Evolutionary conservation across 2,113 vertebrate genomes (phyloP), one percentile per base, ranked within the genome.

Genomic region (Caretta caretta): DNA sequence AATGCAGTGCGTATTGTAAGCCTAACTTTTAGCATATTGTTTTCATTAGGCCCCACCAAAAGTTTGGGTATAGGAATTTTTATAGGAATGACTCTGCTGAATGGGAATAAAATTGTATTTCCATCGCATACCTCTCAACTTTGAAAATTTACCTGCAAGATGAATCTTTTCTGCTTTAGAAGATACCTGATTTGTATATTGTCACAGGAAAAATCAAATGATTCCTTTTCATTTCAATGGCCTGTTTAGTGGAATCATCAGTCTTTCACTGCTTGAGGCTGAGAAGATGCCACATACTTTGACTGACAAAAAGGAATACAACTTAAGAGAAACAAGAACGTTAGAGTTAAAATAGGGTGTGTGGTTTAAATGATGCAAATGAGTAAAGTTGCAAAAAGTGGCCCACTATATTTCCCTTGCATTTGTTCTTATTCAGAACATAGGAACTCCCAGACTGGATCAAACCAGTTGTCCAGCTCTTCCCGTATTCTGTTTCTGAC

Each of bases 141-240:
- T 83, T 87, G 38, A 22, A 24, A 42, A 59, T 87, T 81, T 88
- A 83, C 75, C 38, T 85, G 38, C 12, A 90, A 82, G 86, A 49
- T 3, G 51, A 9, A 6, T 38, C 90, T 42, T 90, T 91, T 79
- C 19, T 5, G 1, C 53, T 87, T 78, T 87, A 83, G 42, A 13
- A 96, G 91, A 80, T 38, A 31, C 14, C 81, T 90, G 88, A 56
- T 8, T 91, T 76, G 56, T 86, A 50, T 4, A 59, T 8, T 87
- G 48, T 59, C 82, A 80, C 57, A 83, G 75, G 5, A 80, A 5
- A 90, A 93, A 94, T 14, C 51, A 72, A 59, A 10, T 13, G 92
- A 93, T 50, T 83, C 35, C 89, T 62, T 80, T 62, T 94, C 89
- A 69, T 11, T 2, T 62, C 72, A 94, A 93, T 56, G 96, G 69